These are phyloP conservation scores for Lycaena phlaeas DNA, from an alignment of 2,888 invertebrate genomes.

Conservation along the genomic window DNA sequence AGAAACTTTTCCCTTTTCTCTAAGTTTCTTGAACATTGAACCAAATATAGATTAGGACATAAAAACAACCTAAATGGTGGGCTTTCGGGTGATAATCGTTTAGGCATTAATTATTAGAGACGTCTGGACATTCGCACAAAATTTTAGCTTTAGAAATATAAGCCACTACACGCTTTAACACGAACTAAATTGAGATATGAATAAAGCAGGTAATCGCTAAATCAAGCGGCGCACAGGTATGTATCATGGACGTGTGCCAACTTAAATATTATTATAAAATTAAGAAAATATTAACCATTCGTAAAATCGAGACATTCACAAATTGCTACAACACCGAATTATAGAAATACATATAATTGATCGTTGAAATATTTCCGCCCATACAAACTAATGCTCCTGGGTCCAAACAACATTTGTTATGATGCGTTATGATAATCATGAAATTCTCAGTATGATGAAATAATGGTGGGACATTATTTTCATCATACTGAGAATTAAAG, in stretches of 20 bases:
- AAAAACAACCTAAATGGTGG: too few species aligned
- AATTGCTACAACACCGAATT: slow-evolving; percentile 4
- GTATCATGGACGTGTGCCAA: not conserved
- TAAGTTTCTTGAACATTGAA: too few species aligned
- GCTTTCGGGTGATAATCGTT: too few species aligned
- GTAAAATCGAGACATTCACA: not conserved
- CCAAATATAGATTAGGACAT: too few species aligned
- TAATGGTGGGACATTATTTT: not conserved
- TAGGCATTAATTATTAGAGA: too few species aligned
- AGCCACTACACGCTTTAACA: too few species aligned
- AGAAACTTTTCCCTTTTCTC: too few species aligned
- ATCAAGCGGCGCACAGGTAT: not conserved
- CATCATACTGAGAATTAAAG: not conserved
- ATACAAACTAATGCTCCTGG: not conserved
- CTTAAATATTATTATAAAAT: slow-evolving; percentile 2
- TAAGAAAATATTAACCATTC: slow-evolving; percentile 6
- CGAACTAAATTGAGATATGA: too few species aligned
- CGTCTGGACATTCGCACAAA: too few species aligned
- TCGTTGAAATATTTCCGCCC: slow-evolving; percentile 6
- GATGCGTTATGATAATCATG: not conserved
- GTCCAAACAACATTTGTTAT: slow-evolving; percentile 1
- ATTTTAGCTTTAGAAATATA: too few species aligned
- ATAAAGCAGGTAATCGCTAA: too few species aligned
- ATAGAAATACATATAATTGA: slow-evolving; percentile 1
- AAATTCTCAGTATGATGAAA: not conserved